Conservation (phyloP, 2,113 vertebrate genomes). For the Sphaerodactylus townsendi region DNA sequence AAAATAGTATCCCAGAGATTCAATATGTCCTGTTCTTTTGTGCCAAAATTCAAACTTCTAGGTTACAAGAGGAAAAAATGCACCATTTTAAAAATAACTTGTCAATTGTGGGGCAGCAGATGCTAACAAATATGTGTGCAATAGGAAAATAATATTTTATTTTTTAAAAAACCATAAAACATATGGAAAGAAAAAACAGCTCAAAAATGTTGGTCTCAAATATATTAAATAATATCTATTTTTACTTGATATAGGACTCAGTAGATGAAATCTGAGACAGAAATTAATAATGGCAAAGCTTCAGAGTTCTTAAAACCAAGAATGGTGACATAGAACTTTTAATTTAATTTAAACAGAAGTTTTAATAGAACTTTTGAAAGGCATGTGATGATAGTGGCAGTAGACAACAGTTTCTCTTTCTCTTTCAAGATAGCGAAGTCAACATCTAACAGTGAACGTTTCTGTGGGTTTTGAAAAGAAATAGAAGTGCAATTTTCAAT, state of each 20-base stretch:
- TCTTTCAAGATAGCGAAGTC: slow-evolving; percentile 76
- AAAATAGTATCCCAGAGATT: slow-evolving; percentile 49
- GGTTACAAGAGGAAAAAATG: slow-evolving; percentile 21
- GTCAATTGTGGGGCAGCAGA: not conserved
- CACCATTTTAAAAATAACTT: not conserved
- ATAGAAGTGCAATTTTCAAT: slow-evolving; percentile 76
- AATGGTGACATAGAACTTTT: slow-evolving; percentile 58
- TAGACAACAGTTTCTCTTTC: slow-evolving; percentile 77
- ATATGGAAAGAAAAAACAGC: slow-evolving; percentile 9
- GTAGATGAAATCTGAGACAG: slow-evolving; percentile 27
- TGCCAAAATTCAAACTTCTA: slow-evolving; percentile 19
- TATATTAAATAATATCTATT: slow-evolving; percentile 36
- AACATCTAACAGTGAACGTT: slow-evolving; percentile 75
- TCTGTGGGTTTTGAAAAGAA: slow-evolving; percentile 79
- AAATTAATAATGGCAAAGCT: slow-evolving; percentile 38
- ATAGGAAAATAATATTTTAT: not conserved
- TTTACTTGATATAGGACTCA: not conserved
- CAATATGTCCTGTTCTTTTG: not conserved
- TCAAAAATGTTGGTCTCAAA: slow-evolving; percentile 33
- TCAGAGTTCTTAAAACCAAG: slow-evolving; percentile 41
- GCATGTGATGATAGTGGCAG: slow-evolving; percentile 63
- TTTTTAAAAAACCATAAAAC: not conserved
- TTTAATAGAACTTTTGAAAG: slow-evolving; percentile 70
- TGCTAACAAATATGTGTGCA: not conserved
- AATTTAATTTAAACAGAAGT: too few relatives aligned